These are phyloP conservation scores for Pipistrellus pygmaeus DNA, from an alignment of 2,797 vertebrate species.

Conservation along the genomic window DNA sequence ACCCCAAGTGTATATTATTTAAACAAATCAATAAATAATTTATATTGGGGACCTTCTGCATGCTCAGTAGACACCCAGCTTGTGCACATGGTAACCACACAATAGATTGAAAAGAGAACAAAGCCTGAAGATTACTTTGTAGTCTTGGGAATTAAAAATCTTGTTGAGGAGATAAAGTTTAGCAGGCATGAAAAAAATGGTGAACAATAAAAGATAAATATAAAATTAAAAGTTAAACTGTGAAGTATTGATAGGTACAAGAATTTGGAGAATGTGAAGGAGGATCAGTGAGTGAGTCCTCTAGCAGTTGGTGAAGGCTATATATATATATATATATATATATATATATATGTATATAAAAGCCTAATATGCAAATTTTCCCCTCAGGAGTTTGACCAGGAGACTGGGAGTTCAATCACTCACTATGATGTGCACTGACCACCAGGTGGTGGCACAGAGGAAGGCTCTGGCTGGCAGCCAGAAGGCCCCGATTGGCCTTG, in stretches of 20 bases:
- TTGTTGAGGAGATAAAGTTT: background rate
- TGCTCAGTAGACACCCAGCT: background rate
- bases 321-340: background rate
- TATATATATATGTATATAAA: background rate
- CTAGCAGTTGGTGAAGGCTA: background rate
- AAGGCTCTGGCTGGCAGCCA: too few relatives aligned
- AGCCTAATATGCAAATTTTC: too few relatives aligned
- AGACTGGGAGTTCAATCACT: too few relatives aligned
- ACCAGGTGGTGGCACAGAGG: too few relatives aligned
- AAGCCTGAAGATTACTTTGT: background rate
- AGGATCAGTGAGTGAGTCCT: background rate
- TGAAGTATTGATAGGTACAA: background rate
- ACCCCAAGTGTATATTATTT: background rate
- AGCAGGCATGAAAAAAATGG: background rate
- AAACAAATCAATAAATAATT: constrained; percentile 24
- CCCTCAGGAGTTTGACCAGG: too few relatives aligned
- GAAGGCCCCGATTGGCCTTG: too few relatives aligned
- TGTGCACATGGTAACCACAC: background rate
- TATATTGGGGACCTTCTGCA: background rate
- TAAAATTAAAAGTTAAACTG: background rate
- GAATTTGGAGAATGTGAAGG: background rate
- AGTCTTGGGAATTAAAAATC: background rate
- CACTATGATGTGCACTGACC: too few relatives aligned
- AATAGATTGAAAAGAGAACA: background rate
- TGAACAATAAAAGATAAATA: background rate